Evolutionary conservation across 2,888 invertebrate genomes (phyloP).

Genomic region (Paralinhomoeus sp.): DNA sequence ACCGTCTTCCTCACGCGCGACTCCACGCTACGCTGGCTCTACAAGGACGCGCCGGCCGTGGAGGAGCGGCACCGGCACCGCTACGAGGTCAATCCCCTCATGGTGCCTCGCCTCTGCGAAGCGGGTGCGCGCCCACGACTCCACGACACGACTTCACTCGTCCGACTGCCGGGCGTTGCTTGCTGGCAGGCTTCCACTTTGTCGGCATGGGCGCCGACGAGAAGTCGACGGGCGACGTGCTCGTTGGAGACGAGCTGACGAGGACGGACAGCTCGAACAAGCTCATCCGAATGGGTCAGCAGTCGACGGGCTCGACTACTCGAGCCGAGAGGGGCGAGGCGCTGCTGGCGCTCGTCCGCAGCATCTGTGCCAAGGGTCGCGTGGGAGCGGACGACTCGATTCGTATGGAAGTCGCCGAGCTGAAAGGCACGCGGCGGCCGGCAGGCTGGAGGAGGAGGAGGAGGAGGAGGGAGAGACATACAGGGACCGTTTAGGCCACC

Average conservation of each 20-base stretch:
- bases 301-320: too few relatives aligned
- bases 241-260: not conserved
- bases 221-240: conserved; percentile 25
- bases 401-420: conserved; percentile 8
- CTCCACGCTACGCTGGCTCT: conserved; percentile 29
- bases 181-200: conserved; percentile 35
- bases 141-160: too few relatives aligned
- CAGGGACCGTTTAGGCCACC: conserved; percentile 39
- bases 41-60: conserved; percentile 33
- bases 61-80: conserved; percentile 90
- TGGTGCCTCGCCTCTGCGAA: conserved; percentile 50
- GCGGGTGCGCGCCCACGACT: conserved; percentile 41
- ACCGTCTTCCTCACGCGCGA: conserved; percentile 47
- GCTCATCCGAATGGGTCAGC: too few relatives aligned
- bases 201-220: conserved; percentile 46
- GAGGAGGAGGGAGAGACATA: not conserved
- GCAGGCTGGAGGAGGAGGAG: not conserved
- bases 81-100: conserved; percentile 71
- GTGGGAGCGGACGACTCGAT: not conserved
- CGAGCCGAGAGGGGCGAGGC: not conserved
- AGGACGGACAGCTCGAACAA: not conserved
- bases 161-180: too few relatives aligned
- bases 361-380: not conserved
- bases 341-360: not conserved
- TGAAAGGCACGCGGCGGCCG: conserved; percentile 3